These are phyloP conservation scores for Hafferia zeledoni DNA, from an alignment of 2,797 vertebrate genomes.

Conservation along the genomic window DNA sequence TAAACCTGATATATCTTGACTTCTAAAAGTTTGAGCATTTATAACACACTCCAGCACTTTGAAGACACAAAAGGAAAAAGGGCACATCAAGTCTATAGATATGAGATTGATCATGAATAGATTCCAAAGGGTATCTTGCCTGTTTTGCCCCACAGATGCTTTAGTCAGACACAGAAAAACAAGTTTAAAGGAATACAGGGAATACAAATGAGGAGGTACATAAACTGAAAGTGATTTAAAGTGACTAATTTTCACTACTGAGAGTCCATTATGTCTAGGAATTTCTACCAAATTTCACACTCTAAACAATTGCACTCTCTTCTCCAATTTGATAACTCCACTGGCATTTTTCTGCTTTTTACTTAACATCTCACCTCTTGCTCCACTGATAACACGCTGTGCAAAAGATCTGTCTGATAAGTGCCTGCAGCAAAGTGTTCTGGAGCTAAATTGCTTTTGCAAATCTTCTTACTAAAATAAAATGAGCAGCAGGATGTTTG, in stretches of 20 bases:
- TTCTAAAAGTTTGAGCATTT: not conserved
- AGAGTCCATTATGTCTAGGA: not conserved
- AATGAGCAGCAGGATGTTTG: not conserved
- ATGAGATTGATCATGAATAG: not conserved
- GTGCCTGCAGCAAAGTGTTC: not conserved
- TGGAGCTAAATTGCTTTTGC: not conserved
- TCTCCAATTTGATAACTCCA: not conserved
- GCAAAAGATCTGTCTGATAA: conserved; percentile 17
- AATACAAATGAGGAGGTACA: not conserved
- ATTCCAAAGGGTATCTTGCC: not conserved
- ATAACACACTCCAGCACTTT: conserved; percentile 3
- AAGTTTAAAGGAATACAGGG: not conserved
- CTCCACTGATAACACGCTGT: conserved; percentile 19
- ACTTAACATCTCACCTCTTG: conserved; percentile 24
- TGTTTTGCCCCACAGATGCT: not conserved
- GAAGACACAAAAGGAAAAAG: not conserved
- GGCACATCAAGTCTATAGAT: not conserved
- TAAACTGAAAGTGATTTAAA: conserved; percentile 10
- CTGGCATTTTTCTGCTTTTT: not conserved
- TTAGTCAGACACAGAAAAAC: not conserved
- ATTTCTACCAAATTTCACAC: not conserved
- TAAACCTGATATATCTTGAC: not conserved
- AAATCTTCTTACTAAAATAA: conserved; percentile 42
- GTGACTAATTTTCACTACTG: not conserved
- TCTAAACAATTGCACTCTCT: not conserved